These are phyloP conservation scores for Tyrannus savana DNA, from an alignment of 2,113 vertebrate species.

Conservation along the genomic window DNA sequence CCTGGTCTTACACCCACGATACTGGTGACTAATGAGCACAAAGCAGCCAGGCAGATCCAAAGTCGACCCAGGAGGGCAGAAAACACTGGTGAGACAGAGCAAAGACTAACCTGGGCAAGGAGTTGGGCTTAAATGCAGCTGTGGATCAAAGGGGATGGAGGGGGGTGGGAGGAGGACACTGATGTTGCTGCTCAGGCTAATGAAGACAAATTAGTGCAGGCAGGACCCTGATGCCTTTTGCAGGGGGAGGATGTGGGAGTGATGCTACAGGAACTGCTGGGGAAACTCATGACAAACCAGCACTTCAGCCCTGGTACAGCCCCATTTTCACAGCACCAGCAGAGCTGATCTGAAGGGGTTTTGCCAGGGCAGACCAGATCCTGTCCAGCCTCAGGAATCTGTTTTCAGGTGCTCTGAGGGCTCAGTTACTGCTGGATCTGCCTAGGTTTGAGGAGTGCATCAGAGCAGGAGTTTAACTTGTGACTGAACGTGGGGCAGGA, in stretches of 20 bases:
- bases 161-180: not conserved
- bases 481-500: not conserved
- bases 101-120: fast-evolving
- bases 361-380: not conserved
- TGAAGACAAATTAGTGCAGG: not conserved
- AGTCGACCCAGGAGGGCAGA: not conserved
- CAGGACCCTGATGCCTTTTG: not conserved
- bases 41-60: not conserved
- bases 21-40: not conserved
- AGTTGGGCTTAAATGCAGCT: not conserved
- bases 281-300: not conserved
- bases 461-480: not conserved
- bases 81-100: fast-evolving
- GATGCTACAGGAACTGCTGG: not conserved
- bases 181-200: not conserved
- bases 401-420: not conserved
- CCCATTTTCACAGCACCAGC: not conserved
- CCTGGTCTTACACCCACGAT: not conserved
- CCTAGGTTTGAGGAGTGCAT: not conserved
- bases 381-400: not conserved
- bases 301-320: not conserved
- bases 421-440: not conserved
- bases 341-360: not conserved
- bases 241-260: not conserved
- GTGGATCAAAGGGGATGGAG: not conserved